A percentile compares a stretch with the other conserved stretches of the same genome.
Conservation (phyloP, 1,140 invertebrate genomes). For the Scaptomyza montana region DNA sequence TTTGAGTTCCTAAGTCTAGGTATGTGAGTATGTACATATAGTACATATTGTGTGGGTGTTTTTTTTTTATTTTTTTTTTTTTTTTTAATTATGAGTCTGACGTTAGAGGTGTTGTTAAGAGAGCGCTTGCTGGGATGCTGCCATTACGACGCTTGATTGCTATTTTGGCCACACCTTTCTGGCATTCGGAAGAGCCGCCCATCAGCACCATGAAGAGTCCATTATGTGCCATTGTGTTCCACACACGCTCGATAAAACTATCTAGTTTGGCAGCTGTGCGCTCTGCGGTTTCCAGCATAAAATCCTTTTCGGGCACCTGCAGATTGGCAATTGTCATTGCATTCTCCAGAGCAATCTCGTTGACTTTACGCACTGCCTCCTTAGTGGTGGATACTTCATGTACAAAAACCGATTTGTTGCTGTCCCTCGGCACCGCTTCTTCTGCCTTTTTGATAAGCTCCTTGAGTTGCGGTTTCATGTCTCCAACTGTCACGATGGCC, state of each 20-base stretch:
- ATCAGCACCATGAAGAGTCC: conserved; percentile 86
- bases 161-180: conserved; percentile 80
- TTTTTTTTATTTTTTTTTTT: background rate
- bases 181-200: conserved; percentile 83
- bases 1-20: conserved; percentile 9
- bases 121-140: conserved; percentile 18
- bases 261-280: conserved; percentile 85
- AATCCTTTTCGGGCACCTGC: conserved; percentile 83
- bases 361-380: conserved; percentile 84
- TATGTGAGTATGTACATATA: background rate
- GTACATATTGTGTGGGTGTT: background rate
- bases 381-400: conserved; percentile 83
- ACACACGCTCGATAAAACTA: conserved; percentile 87
- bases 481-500: conserved; percentile 85
- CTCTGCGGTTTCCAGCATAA: conserved; percentile 78
- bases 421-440: conserved; percentile 41
- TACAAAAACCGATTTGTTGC: conserved; percentile 35
- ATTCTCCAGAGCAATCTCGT: conserved; percentile 84
- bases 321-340: conserved; percentile 87
- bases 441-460: conserved; percentile 58
- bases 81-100: conserved; percentile 14
- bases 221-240: conserved; percentile 85
- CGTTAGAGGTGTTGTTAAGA: conserved; percentile 6
- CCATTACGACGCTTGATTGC: conserved; percentile 73
- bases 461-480: conserved; percentile 85